Conservation (phyloP, 2,888 invertebrate species). For the Cephus spinipes region DNA sequence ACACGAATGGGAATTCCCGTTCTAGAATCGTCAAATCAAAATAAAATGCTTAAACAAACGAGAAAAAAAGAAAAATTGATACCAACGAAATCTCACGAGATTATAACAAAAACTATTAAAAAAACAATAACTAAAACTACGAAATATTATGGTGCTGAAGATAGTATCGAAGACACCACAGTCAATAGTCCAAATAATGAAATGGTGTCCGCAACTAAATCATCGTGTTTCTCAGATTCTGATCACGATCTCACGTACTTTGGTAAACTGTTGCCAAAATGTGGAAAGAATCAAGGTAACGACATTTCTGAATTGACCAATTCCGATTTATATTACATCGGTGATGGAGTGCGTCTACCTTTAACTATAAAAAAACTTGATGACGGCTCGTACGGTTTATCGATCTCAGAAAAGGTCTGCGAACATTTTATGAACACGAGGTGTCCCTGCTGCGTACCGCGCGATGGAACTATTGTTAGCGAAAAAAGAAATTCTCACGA, state of each 20-base stretch:
- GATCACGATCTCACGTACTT: constrained; percentile 24
- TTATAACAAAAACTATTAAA: neutral
- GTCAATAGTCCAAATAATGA: neutral
- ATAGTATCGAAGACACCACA: neutral
- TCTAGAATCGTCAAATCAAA: neutral
- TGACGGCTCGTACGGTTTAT: constrained; percentile 53
- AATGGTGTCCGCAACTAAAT: neutral
- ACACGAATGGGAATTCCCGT: neutral
- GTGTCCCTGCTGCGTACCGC: constrained; percentile 49
- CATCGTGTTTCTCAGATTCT: neutral
- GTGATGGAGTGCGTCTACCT: constrained; percentile 55
- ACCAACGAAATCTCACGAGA: neutral
- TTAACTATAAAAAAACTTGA: constrained; percentile 46
- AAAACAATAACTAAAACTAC: neutral
- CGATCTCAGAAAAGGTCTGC: constrained; percentile 51
- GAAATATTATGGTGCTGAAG: neutral
- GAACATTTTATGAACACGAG: constrained; percentile 41
- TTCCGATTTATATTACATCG: constrained; percentile 51
- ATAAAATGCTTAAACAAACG: neutral
- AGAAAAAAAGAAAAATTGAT: neutral
- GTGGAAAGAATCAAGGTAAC: neutral
- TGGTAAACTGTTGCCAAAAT: constrained; percentile 37
- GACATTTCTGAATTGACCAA: constrained; percentile 29
- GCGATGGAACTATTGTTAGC: constrained; percentile 25
- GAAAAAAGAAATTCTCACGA: constrained; percentile 3